Percentiles rank a stretch among this genome's conserved stretches.
Conservation (phyloP, 1,140 invertebrate species). For the Hypothenemus hampei region DNA sequence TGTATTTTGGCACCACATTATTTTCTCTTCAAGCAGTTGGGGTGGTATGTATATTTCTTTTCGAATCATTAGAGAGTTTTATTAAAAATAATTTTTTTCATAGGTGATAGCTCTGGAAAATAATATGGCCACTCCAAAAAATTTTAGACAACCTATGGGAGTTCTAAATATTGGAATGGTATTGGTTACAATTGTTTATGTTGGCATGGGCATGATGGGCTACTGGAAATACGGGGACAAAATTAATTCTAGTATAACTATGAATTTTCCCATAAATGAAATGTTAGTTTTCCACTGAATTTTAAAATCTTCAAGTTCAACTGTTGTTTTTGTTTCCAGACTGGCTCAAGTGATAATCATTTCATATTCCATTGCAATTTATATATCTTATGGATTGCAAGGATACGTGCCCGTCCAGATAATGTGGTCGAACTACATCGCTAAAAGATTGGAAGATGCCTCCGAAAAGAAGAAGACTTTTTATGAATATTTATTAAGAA, state of each 20-base stretch:
- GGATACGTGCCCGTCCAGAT: constrained; percentile 91
- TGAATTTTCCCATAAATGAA: constrained; percentile 63
- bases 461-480: constrained; percentile 47
- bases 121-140: constrained; percentile 74
- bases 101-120: constrained; percentile 81
- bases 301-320: neutral
- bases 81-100: too few species aligned
- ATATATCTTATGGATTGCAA: constrained; percentile 88
- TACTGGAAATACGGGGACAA: constrained; percentile 71
- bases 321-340: constrained; percentile 49
- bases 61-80: neutral
- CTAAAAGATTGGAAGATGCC: constrained; percentile 49
- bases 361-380: constrained; percentile 83
- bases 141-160: constrained; percentile 65
- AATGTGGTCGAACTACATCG: constrained; percentile 72
- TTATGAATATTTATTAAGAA: constrained; percentile 62
- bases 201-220: constrained; percentile 74
- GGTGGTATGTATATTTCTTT: constrained; percentile 57
- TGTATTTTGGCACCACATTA: constrained; percentile 81
- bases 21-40: constrained; percentile 87
- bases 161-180: constrained; percentile 76
- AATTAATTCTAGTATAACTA: constrained; percentile 63
- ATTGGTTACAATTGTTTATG: constrained; percentile 67
- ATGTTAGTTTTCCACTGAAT: constrained; percentile 45
- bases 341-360: constrained; percentile 74